Conservation (phyloP, 2,113 vertebrate species). For the Indicator maculatus region DNA sequence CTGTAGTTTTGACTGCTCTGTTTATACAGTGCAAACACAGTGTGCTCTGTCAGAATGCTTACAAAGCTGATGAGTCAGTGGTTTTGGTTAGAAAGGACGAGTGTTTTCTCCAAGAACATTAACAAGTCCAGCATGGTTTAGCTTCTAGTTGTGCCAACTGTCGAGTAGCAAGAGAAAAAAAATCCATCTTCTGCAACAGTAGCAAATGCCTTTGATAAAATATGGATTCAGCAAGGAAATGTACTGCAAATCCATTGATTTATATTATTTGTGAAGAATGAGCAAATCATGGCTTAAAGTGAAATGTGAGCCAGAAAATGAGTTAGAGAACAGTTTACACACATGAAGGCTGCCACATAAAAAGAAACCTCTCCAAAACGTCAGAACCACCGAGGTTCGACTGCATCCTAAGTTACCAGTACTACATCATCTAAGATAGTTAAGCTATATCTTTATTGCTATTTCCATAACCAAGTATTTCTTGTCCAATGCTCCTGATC, state of each 20-base stretch:
- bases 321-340: background rate
- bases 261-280: background rate
- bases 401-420: background rate
- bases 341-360: background rate
- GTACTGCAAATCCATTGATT: background rate
- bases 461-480: background rate
- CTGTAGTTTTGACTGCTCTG: constrained; percentile 1
- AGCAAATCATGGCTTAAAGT: background rate
- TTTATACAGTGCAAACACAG: constrained; percentile 13
- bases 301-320: background rate
- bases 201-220: constrained; percentile 50
- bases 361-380: background rate
- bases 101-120: constrained; percentile 39
- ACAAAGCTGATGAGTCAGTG: constrained; percentile 63
- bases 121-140: constrained; percentile 31
- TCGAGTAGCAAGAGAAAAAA: background rate
- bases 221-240: constrained; percentile 35
- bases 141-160: constrained; percentile 47
- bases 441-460: background rate
- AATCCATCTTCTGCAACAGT: background rate
- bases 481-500: background rate
- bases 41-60: constrained; percentile 35
- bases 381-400: background rate
- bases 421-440: background rate
- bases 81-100: constrained; percentile 8